phyloP scores from a whole-genome alignment of 1,140 invertebrate genomes.

The Drosophila punjabiensis region DNA sequence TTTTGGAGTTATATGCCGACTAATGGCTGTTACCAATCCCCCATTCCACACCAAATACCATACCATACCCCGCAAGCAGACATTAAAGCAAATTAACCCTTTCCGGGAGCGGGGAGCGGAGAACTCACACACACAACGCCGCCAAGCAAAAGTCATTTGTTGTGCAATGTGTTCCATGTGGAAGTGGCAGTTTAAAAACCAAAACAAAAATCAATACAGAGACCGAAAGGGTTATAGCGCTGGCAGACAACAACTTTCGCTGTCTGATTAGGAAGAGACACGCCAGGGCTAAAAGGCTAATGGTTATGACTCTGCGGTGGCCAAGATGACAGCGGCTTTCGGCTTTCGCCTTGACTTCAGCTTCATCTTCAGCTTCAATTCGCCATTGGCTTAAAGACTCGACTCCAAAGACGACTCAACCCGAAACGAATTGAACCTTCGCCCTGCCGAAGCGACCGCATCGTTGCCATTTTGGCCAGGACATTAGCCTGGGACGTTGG shows the following conservation, averaged over 20 bases:
- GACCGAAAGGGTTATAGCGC: slow-evolving; percentile 21
- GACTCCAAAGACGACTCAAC: slow-evolving; percentile 1
- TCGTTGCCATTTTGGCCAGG: slow-evolving; percentile 24
- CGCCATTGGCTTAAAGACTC: slow-evolving; percentile 56
- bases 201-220: slow-evolving; percentile 80
- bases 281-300: slow-evolving; percentile 80
- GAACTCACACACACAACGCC: not conserved
- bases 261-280: slow-evolving; percentile 78
- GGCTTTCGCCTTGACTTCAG: not conserved
- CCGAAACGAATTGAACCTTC: slow-evolving; percentile 3
- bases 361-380: slow-evolving; percentile 3
- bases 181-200: slow-evolving; percentile 81
- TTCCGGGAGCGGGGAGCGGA: slow-evolving; percentile 22
- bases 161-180: slow-evolving; percentile 83
- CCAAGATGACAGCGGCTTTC: slow-evolving; percentile 74
- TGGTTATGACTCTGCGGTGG: slow-evolving; percentile 83
- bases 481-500: slow-evolving; percentile 34
- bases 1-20: slow-evolving; percentile 69
- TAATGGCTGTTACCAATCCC: slow-evolving; percentile 65
- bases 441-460: slow-evolving; percentile 3
- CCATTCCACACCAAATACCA: slow-evolving; percentile 27
- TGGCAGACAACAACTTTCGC: slow-evolving; percentile 58
- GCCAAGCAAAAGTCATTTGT: slow-evolving; percentile 79
- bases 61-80: slow-evolving; percentile 13
- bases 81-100: slow-evolving; percentile 85